Evolutionary conservation across 2,113 vertebrate genomes (phyloP).

Genomic region (Serilophus lunatus): DNA sequence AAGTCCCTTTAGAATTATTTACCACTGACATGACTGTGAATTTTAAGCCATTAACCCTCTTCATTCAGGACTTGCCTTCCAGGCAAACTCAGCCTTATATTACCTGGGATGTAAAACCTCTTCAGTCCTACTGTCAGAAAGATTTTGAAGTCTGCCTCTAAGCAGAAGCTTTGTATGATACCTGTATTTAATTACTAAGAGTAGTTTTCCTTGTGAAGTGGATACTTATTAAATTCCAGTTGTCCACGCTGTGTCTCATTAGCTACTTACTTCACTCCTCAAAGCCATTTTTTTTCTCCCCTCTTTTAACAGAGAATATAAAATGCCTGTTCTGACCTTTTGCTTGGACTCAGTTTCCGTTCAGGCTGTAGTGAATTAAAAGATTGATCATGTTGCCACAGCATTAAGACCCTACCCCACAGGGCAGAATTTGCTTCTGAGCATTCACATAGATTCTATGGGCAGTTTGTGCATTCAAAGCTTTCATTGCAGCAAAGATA

Average conservation of each 20-base stretch:
- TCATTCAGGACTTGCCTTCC: background rate
- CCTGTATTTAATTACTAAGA: conserved; percentile 66
- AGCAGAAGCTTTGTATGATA: conserved; percentile 46
- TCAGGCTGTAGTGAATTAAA: conserved; percentile 63
- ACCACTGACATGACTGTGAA: conserved; percentile 23
- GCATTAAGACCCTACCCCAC: background rate
- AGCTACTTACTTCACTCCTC: conserved; percentile 70
- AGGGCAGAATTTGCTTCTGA: background rate
- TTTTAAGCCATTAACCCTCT: conserved; percentile 55
- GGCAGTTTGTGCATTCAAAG: background rate
- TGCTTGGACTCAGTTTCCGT: conserved; percentile 62
- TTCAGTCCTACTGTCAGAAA: conserved; percentile 2
- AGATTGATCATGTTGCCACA: conserved; percentile 28
- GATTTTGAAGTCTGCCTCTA: background rate
- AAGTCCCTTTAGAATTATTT: conserved; percentile 41
- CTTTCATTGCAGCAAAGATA: background rate
- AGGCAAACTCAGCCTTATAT: background rate
- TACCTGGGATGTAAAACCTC: background rate
- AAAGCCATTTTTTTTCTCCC: conserved; percentile 61
- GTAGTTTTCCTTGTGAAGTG: conserved; percentile 52
- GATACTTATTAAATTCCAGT: conserved; percentile 60
- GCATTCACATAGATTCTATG: background rate
- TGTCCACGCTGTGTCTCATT: conserved; percentile 72
- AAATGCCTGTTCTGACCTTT: conserved; percentile 68
- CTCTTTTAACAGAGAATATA: conserved; percentile 60